phyloP scores from a whole-genome alignment of 2,113 vertebrate genomes.

The Engraulis encrasicolus region DNA sequence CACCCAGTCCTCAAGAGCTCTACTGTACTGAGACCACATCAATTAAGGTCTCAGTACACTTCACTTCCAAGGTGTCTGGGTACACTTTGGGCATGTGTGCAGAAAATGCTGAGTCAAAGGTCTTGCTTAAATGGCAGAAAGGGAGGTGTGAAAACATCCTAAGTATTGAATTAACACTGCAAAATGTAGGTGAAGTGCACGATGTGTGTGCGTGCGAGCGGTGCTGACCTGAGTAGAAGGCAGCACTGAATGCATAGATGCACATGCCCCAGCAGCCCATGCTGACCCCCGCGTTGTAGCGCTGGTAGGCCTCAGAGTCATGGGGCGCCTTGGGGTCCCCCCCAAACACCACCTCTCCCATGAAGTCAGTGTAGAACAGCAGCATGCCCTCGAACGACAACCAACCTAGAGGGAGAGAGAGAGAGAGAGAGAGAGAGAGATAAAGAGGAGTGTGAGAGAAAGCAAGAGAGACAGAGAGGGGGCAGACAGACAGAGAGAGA shows the following conservation, averaged over 20 bases:
- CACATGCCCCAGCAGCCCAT: conserved; percentile 99
- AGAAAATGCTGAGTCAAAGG: too few relatives aligned
- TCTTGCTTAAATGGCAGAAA: too few relatives aligned
- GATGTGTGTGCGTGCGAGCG: background rate
- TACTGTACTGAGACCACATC: too few relatives aligned
- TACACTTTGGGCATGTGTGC: too few relatives aligned
- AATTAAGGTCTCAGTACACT: too few relatives aligned
- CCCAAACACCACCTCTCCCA: conserved; percentile 96
- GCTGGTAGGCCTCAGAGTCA: conserved; percentile 88
- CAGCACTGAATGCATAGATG: conserved; percentile 97
- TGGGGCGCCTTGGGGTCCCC: conserved; percentile 92
- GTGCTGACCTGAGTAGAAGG: conserved; percentile 91
- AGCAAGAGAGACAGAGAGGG: background rate
- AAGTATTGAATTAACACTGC: too few relatives aligned
- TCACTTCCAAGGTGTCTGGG: too few relatives aligned
- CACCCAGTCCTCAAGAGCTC: too few relatives aligned
- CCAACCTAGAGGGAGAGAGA: conserved; percentile 82
- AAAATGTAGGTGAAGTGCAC: background rate
- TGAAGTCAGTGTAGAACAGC: conserved; percentile 98
- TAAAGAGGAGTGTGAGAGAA: background rate
- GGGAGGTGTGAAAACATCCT: too few relatives aligned
- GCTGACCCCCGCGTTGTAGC: conserved; percentile 92
- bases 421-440: background rate
- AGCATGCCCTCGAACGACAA: conserved; percentile 96
- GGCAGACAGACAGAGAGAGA: background rate